Evolutionary conservation across 2,888 invertebrate genomes (phyloP).

Genomic region (Zygaena filipendulae): DNA sequence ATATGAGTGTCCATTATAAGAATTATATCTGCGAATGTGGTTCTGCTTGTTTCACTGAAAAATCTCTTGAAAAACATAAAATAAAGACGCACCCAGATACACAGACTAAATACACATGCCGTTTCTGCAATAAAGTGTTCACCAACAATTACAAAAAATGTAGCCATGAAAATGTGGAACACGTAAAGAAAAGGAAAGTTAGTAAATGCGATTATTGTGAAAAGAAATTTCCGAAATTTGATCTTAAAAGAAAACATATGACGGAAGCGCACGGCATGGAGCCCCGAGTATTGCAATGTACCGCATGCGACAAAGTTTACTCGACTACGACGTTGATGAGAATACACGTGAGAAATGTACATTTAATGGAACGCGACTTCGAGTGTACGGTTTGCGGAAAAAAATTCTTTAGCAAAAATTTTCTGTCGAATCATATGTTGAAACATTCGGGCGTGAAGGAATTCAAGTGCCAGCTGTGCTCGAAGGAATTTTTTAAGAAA

Average conservation of each 20-base stretch:
- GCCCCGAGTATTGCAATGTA: slow-evolving; percentile 16
- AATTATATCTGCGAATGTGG: slow-evolving; percentile 51
- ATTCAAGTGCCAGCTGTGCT: slow-evolving; percentile 35
- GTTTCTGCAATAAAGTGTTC: slow-evolving; percentile 11
- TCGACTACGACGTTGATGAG: slow-evolving; percentile 19
- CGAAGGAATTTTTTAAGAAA: slow-evolving; percentile 22
- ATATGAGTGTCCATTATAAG: slow-evolving; percentile 54
- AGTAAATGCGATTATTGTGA: slow-evolving; percentile 53
- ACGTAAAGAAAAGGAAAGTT: slow-evolving; percentile 49
- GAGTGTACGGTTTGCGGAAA: slow-evolving; percentile 55
- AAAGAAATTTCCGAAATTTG: slow-evolving; percentile 53
- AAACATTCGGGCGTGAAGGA: slow-evolving; percentile 34
- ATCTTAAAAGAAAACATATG: slow-evolving; percentile 25
- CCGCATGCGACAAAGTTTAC: slow-evolving; percentile 19
- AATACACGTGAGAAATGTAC: slow-evolving; percentile 50
- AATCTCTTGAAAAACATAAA: slow-evolving; percentile 14
- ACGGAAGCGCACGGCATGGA: slow-evolving; percentile 18
- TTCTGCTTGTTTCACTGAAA: slow-evolving; percentile 26
- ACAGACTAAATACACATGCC: too few species aligned
- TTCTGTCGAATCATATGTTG: slow-evolving; percentile 34
- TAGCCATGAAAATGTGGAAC: slow-evolving; percentile 33
- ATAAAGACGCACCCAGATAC: slow-evolving; percentile 7
- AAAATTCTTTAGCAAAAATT: slow-evolving; percentile 51
- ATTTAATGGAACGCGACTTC: slow-evolving; percentile 50
- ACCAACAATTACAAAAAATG: slow-evolving; percentile 14